These are phyloP conservation scores for Metridium senile DNA, from an alignment of 92 coral and sea anemone genomes.

Conservation along the genomic window DNA sequence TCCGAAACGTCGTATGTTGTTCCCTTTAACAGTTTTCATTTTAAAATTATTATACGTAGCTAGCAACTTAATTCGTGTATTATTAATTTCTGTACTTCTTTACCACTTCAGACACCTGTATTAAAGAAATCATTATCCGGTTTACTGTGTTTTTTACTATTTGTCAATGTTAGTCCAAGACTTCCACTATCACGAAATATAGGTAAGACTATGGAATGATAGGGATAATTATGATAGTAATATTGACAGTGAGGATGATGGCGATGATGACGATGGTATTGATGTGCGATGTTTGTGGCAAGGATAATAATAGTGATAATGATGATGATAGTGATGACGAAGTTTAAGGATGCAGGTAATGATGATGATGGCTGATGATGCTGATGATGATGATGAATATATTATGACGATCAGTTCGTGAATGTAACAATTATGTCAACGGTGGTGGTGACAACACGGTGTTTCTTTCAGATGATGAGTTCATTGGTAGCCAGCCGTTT, in stretches of 20 bases:
- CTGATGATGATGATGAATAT: no score
- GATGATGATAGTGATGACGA: neutral
- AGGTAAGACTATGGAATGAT: slow-evolving; percentile 30
- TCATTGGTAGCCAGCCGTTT: slow-evolving; percentile 58
- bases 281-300: no score
- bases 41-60: no score
- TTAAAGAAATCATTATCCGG: slow-evolving; percentile 22
- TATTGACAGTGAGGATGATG: neutral
- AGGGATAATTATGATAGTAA: neutral
- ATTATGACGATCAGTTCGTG: no score
- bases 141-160: slow-evolving; percentile 33
- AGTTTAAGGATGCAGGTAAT: no score
- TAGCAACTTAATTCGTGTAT: no score
- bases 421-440: neutral
- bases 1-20: no score
- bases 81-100: neutral
- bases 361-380: no score
- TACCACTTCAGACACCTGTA: slow-evolving; percentile 42
- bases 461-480: slow-evolving; percentile 62
- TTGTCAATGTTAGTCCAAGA: slow-evolving; percentile 22
- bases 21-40: no score
- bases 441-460: no score
- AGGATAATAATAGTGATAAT: neutral
- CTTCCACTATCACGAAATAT: slow-evolving; percentile 53
- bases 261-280: no score